Percentiles rank a stretch among this genome's conserved stretches.
phyloP scores from a whole-genome alignment of 2,888 invertebrate genomes.

The Ectobius pallidus region DNA sequence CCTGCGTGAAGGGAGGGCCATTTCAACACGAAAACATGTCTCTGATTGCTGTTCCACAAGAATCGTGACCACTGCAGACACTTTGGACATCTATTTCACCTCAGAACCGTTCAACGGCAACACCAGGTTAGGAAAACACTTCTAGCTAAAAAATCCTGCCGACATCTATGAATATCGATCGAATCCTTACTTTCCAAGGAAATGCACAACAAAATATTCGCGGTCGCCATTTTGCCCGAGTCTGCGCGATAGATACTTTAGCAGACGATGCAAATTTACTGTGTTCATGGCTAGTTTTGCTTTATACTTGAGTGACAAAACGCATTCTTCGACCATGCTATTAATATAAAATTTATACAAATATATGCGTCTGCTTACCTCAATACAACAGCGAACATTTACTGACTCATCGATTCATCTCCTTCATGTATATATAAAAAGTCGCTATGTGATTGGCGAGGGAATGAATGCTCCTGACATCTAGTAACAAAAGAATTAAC shows the following conservation, averaged over 20 bases:
- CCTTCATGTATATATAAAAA: constrained; percentile 18
- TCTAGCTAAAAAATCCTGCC: constrained; percentile 45
- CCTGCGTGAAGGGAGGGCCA: constrained; percentile 75
- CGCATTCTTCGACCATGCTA: background rate
- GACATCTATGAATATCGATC: constrained; percentile 65
- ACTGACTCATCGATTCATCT: constrained; percentile 33
- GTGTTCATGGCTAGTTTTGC: constrained; percentile 4
- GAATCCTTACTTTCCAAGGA: constrained; percentile 59
- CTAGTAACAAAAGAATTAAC: constrained; percentile 34
- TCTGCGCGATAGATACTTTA: constrained; percentile 63
- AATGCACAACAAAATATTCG: constrained; percentile 53
- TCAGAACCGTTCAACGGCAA: constrained; percentile 36
- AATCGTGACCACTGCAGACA: constrained; percentile 40
- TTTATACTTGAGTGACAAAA: background rate
- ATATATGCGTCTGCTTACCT: constrained; percentile 20
- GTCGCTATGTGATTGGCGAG: constrained; percentile 20
- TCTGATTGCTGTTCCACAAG: constrained; percentile 43
- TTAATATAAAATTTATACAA: background rate
- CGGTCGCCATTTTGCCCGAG: constrained; percentile 69
- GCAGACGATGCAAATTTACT: constrained; percentile 48
- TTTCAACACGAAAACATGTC: constrained; percentile 48
- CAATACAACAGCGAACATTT: constrained; percentile 18
- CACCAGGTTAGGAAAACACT: constrained; percentile 44
- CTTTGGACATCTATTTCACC: constrained; percentile 39
- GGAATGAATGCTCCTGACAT: constrained; percentile 35